phyloP scores from a whole-genome alignment of 2,888 invertebrate species.

The Entomobrya multifasciata region DNA sequence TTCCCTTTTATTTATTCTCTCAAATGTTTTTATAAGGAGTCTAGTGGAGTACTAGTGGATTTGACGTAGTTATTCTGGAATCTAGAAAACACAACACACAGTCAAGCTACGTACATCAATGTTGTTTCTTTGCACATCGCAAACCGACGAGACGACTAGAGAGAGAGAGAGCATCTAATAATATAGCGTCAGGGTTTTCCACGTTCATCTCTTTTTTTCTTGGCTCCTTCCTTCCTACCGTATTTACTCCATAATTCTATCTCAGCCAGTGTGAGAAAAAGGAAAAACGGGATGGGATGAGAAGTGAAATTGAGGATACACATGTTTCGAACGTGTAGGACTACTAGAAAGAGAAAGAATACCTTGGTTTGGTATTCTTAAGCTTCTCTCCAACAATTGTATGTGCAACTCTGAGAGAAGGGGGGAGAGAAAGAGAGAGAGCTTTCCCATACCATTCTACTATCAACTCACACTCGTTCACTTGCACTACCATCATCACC shows the following conservation, averaged over 20 bases:
- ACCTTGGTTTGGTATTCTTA: constrained; percentile 22
- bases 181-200: constrained; percentile 9
- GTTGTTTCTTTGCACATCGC: too few species aligned
- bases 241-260: constrained; percentile 52
- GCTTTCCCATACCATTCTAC: constrained; percentile 25
- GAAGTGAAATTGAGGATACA: constrained; percentile 59
- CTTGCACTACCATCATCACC: background rate
- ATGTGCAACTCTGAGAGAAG: background rate
- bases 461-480: background rate
- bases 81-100: background rate
- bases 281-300: constrained; percentile 68
- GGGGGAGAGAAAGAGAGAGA: background rate
- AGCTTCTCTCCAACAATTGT: too few species aligned
- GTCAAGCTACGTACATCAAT: background rate
- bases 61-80: background rate
- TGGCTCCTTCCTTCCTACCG: constrained; percentile 63
- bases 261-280: constrained; percentile 54
- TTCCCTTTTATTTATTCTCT: too few species aligned
- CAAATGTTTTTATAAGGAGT: background rate
- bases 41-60: background rate
- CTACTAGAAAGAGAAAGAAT: constrained; percentile 33
- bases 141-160: background rate
- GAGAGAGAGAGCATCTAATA: background rate
- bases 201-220: constrained; percentile 50
- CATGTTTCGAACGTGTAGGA: constrained; percentile 56